These are phyloP conservation scores for Paradisaea rubra DNA, from an alignment of 2,113 vertebrate species.

Conservation along the genomic window DNA sequence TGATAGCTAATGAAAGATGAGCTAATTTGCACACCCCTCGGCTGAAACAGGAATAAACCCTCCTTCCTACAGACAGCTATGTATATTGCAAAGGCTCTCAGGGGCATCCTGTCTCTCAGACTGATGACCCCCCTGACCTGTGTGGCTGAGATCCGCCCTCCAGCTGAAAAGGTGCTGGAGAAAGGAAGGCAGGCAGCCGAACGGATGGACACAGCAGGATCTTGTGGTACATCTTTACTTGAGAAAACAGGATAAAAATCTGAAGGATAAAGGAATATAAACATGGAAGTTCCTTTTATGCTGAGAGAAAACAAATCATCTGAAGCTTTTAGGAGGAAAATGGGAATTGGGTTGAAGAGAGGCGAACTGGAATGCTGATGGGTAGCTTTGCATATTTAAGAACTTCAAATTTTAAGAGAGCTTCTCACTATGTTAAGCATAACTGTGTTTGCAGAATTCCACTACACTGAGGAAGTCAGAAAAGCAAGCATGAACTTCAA, in stretches of 20 bases:
- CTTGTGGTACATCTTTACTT: not conserved
- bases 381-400: not conserved
- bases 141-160: not conserved
- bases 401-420: not conserved
- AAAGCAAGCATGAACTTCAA: not conserved
- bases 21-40: constrained; percentile 21
- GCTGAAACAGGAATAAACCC: not conserved
- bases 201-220: not conserved
- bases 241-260: not conserved
- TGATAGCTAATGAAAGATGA: constrained; percentile 6
- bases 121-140: not conserved
- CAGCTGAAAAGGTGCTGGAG: not conserved
- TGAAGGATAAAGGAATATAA: not conserved
- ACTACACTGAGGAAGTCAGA: not conserved
- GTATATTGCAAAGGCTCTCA: not conserved
- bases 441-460: not conserved
- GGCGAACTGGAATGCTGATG: not conserved
- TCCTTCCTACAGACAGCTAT: not conserved
- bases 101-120: not conserved
- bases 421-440: not conserved
- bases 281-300: not conserved
- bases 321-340: not conserved
- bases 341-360: not conserved
- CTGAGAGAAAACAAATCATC: not conserved
- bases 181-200: not conserved